Evolutionary conservation across 2,888 invertebrate species (phyloP).

Genomic region (Steinernema hermaphroditum): DNA sequence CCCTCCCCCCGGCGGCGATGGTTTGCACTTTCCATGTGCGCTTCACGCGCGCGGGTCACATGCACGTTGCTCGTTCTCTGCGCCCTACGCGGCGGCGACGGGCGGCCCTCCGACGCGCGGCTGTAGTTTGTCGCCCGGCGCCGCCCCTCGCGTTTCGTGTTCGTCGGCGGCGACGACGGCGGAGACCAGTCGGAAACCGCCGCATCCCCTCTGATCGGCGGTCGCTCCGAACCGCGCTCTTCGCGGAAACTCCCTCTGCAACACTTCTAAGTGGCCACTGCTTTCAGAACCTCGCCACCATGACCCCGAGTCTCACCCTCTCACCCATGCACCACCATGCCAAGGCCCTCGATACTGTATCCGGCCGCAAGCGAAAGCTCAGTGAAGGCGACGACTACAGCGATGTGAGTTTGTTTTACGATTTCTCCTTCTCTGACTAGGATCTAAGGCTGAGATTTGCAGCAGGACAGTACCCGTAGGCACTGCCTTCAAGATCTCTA

Average conservation of each 20-base stretch:
- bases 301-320: slow-evolving; percentile 2
- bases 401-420: slow-evolving; percentile 20
- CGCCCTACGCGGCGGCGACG: neutral
- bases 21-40: slow-evolving; percentile 30
- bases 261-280: too few species aligned
- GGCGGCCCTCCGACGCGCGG: slow-evolving; percentile 23
- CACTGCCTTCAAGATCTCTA: neutral
- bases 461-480: neutral
- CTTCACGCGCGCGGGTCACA: slow-evolving; percentile 27
- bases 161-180: neutral
- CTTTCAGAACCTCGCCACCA: too few species aligned
- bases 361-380: slow-evolving; percentile 13
- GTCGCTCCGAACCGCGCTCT: neutral
- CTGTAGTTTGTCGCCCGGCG: slow-evolving; percentile 23
- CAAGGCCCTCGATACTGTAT: neutral
- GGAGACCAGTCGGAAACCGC: slow-evolving; percentile 25
- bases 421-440: neutral
- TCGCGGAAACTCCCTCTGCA: neutral
- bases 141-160: neutral
- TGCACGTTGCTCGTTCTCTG: slow-evolving; percentile 26
- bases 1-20: neutral
- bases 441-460: too few species aligned
- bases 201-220: slow-evolving; percentile 25
- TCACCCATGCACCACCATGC: neutral
- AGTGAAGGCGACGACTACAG: slow-evolving; percentile 21